phyloP scores from a whole-genome alignment of 2,888 invertebrate genomes.

The Protula sp. region DNA sequence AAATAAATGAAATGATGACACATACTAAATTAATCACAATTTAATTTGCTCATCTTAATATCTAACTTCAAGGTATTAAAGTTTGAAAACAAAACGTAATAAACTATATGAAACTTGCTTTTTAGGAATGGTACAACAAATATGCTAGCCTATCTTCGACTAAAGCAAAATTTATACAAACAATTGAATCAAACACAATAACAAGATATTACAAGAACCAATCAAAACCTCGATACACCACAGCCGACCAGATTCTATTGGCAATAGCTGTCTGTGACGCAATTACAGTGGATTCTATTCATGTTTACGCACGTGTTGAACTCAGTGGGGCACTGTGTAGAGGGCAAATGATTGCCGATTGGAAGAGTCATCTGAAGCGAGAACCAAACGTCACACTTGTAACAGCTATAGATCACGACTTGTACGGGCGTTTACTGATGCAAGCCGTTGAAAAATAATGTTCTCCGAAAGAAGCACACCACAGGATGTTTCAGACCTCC shows the following conservation, averaged over 20 bases:
- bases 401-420: not conserved
- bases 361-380: too few relatives aligned
- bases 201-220: not conserved
- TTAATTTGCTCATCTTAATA: too few relatives aligned
- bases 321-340: not conserved
- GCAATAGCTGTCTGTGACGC: not conserved
- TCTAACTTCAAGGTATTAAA: too few relatives aligned
- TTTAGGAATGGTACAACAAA: slow-evolving; percentile 9
- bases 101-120: too few relatives aligned
- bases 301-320: not conserved
- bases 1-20: too few relatives aligned
- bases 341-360: slow-evolving; percentile 5
- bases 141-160: not conserved
- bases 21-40: too few relatives aligned
- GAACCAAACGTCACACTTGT: slow-evolving; percentile 5
- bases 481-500: too few relatives aligned
- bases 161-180: slow-evolving; percentile 2
- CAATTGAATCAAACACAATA: slow-evolving; percentile 5
- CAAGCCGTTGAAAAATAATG: too few relatives aligned
- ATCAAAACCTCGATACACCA: not conserved
- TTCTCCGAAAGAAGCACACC: too few relatives aligned
- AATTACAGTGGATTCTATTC: not conserved
- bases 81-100: too few relatives aligned
- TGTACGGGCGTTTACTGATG: not conserved
- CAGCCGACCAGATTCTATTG: not conserved